Evolutionary conservation across 37 sponge, comb jelly and placozoan genomes (phyloP), one percentile per base, ranked within the genome.

Genomic region (Aplysina aerophoba): DNA sequence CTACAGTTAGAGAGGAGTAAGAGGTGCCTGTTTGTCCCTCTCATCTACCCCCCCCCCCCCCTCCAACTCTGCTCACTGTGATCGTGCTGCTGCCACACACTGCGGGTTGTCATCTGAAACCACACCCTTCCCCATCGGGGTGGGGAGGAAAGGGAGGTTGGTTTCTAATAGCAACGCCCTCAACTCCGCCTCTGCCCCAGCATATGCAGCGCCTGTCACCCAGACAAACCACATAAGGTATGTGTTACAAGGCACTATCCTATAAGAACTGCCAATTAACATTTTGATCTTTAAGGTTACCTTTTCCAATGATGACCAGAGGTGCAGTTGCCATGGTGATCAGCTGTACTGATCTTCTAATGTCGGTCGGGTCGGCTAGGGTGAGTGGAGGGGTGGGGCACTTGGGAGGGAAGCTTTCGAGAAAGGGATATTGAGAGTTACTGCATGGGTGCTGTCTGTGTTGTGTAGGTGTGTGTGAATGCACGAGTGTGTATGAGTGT

Each of bases 111-210:
- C 82, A 82, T 97, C 97, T 33, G 94, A 25, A 0, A 97, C 33
- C 0, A 97, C 93, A 17, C 97, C 97, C 72, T 97, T 97, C 19
- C 97, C 97, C 97, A 97, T 97, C 24, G 97, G 97, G n/a, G 97
- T 94, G 27, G 97, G 95, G 33, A 97, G 91, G 72, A 97, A 97
- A 3, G 97, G 97, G 1, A 97, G 84, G 21, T 84, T 44, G 22
- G 89, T 80, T 19, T 57, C 25, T 14, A 28, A 17, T 0, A 97
- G 68, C 14, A 97, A 81, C 31, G 59, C 21, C 34, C 55, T 57
- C 17, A 88, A 64, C 56, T 94, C 92, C 31, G 40, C 33, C 57
- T 85, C 91, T 35, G 97, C 97, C 65, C 67, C 24, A 21, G 85
- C 90, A 78, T 90, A 82, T 19, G 95, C 93, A 37, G 91, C 95